Conservation (phyloP, 2,888 invertebrate genomes). For the Poecilobothrus nobilitatus region DNA sequence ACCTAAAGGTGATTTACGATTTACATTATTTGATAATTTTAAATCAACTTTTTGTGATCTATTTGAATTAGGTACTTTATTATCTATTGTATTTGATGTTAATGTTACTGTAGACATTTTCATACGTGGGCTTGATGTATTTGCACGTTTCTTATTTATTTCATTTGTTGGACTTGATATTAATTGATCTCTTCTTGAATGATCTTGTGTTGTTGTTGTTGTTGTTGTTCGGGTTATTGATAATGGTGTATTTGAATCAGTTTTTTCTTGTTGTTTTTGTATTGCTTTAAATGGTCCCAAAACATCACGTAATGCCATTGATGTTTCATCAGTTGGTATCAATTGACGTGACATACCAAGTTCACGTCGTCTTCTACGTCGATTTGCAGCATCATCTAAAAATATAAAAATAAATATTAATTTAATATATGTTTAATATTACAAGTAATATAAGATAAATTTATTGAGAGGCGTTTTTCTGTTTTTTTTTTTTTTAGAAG, state of each 20-base stretch:
- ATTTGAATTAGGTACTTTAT: constrained; percentile 22
- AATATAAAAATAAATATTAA: constrained; percentile 19
- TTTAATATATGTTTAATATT: too few species aligned
- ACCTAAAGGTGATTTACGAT: constrained; percentile 20
- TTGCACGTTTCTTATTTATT: neutral
- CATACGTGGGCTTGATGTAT: neutral
- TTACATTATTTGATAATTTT: neutral
- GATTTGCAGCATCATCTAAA: constrained; percentile 42
- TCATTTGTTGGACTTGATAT: constrained; percentile 12
- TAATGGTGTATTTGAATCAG: constrained; percentile 12
- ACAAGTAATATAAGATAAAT: too few species aligned
- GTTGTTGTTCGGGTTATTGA: neutral
- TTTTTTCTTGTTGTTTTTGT: constrained; percentile 12
- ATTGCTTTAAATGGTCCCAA: constrained; percentile 29
- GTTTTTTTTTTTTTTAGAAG: too few species aligned
- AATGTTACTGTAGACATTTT: constrained; percentile 15
- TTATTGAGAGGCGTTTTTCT: too few species aligned
- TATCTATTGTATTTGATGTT: constrained; percentile 17
- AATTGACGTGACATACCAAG: constrained; percentile 38
- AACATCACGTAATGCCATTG: constrained; percentile 35
- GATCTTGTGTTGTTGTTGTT: constrained; percentile 24
- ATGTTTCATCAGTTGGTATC: constrained; percentile 35
- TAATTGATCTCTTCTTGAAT: constrained; percentile 19
- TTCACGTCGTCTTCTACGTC: constrained; percentile 41
- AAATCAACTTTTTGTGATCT: constrained; percentile 14